Conservation (phyloP, 2,888 invertebrate genomes). For the Strigamia crassipes region DNA sequence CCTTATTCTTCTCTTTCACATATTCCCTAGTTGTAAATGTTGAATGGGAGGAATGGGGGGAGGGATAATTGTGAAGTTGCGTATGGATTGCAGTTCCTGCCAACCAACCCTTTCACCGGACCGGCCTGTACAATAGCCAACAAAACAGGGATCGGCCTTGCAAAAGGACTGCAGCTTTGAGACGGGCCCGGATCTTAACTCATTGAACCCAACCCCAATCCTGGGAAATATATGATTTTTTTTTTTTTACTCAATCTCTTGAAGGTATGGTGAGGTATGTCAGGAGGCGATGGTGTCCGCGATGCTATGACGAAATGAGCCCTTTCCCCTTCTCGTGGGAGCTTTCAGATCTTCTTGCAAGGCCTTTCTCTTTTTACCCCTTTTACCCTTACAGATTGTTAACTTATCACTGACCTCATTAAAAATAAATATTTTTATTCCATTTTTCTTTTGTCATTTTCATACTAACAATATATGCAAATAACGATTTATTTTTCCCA, state of each 20-base stretch:
- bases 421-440: neutral
- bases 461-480: neutral
- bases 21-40: slow-evolving; percentile 18
- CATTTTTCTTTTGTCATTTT: neutral
- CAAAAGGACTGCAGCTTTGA: slow-evolving; percentile 29
- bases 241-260: slow-evolving; percentile 11
- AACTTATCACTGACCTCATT: slow-evolving; percentile 21
- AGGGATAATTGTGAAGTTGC: slow-evolving; percentile 35
- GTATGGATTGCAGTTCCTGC: slow-evolving; percentile 27
- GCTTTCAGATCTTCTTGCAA: slow-evolving; percentile 23
- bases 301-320: slow-evolving; percentile 32
- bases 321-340: slow-evolving; percentile 42
- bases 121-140: slow-evolving; percentile 32
- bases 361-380: slow-evolving; percentile 8
- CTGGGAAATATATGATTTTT: slow-evolving; percentile 40
- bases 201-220: slow-evolving; percentile 42
- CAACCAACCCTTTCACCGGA: slow-evolving; percentile 39
- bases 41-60: slow-evolving; percentile 33
- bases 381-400: neutral
- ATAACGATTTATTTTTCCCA: neutral
- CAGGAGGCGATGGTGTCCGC: slow-evolving; percentile 35
- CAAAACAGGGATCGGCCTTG: slow-evolving; percentile 38
- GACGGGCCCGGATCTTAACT: slow-evolving; percentile 42
- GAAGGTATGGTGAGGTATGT: neutral
- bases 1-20: slow-evolving; percentile 26